Percentiles rank a stretch among this genome's conserved stretches.
Conservation (phyloP, 1,140 invertebrate species). For the Drosophila mayri region DNA sequence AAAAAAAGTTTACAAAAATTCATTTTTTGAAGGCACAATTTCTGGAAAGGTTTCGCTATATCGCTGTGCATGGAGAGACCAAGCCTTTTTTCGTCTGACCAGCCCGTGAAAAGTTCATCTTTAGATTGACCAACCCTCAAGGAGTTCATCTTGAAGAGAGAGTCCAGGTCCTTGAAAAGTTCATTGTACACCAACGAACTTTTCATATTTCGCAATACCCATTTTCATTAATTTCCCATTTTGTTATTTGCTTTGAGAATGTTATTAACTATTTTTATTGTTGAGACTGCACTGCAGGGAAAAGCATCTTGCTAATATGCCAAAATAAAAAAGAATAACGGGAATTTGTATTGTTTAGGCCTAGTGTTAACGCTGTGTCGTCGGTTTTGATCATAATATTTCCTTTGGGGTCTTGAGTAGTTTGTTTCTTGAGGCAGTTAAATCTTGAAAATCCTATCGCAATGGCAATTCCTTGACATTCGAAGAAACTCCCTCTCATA, state of each 20-base stretch:
- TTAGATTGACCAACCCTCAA: not conserved
- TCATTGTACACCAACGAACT: not conserved
- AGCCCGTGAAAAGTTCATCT: not conserved
- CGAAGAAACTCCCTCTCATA: conserved; percentile 5
- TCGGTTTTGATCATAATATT: not conserved
- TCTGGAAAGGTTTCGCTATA: conserved; percentile 1
- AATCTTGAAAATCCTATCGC: not conserved
- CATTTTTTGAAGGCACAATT: conserved; percentile 1
- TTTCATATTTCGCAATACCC: not conserved
- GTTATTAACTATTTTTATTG: not conserved
- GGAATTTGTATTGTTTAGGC: conserved; percentile 1
- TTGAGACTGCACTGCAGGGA: not conserved
- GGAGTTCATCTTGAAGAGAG: not conserved
- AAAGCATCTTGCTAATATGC: not conserved
- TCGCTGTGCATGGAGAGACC: not conserved
- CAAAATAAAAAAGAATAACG: not conserved
- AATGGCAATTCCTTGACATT: not conserved
- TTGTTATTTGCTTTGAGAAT: not conserved
- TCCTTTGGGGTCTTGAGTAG: not conserved
- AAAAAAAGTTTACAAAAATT: not conserved
- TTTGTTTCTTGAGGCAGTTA: not conserved
- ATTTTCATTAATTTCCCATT: not conserved
- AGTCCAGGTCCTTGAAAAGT: not conserved
- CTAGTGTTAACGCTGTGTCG: not conserved
- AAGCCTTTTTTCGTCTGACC: conserved; percentile 3